Conservation (phyloP, 2,797 vertebrate species). For the Takifugu ocellatus region DNA sequence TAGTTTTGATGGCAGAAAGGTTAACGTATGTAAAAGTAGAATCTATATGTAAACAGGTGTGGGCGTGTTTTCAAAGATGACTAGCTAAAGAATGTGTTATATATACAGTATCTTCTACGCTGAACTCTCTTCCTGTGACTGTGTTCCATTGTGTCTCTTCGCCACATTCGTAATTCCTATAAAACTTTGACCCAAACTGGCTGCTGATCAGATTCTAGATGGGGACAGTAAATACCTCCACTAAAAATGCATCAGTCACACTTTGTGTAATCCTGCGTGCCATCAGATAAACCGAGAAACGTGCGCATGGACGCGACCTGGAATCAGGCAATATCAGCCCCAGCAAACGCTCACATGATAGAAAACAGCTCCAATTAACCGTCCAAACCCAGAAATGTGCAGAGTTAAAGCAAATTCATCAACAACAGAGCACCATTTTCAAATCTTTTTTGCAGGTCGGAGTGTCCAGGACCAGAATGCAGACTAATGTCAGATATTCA, state of each 20-base stretch:
- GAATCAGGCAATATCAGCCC: too few relatives aligned
- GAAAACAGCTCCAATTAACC: conserved; percentile 14
- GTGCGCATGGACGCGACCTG: too few relatives aligned
- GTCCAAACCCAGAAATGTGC: conserved; percentile 28
- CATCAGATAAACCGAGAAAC: too few relatives aligned
- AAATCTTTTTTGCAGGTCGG: conserved; percentile 56
- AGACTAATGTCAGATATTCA: conserved; percentile 53
- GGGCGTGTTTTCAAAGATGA: conserved; percentile 37
- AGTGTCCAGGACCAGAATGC: conserved; percentile 47
- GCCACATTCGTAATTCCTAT: too few relatives aligned
- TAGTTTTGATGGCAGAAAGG: neutral
- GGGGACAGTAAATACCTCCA: too few relatives aligned
- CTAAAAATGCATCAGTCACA: too few relatives aligned
- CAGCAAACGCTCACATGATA: conserved; percentile 14
- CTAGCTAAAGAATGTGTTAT: conserved; percentile 33
- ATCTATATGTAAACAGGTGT: conserved; percentile 35
- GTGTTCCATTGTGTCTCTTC: too few relatives aligned
- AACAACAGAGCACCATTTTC: conserved; percentile 32
- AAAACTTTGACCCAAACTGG: too few relatives aligned
- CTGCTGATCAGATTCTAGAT: too few relatives aligned
- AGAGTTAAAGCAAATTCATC: conserved; percentile 24
- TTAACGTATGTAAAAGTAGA: conserved; percentile 34
- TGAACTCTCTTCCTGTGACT: conserved; percentile 16
- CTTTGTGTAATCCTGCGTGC: too few relatives aligned
- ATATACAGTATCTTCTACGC: conserved; percentile 16